These are phyloP conservation scores for Nyctereutes procyonoides DNA, from an alignment of 2,113 vertebrate genomes.

Conservation along the genomic window DNA sequence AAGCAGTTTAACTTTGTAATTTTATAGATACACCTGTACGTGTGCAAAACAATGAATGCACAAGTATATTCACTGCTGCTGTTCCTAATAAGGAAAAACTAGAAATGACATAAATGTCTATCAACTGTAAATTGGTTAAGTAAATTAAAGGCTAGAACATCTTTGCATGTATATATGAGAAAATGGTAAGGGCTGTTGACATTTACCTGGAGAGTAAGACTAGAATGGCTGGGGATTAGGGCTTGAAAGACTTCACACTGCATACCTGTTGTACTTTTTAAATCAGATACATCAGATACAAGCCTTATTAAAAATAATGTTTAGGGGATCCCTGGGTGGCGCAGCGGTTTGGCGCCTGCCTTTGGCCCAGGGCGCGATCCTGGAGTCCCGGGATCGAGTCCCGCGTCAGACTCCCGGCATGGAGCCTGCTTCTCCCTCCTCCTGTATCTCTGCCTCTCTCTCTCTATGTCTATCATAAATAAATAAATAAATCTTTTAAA, in stretches of 20 bases:
- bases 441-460: no score
- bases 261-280: background rate
- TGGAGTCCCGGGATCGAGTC: no score
- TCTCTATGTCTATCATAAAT: no score
- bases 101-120: background rate
- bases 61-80: background rate
- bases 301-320: background rate
- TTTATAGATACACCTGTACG: background rate
- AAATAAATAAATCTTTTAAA: no score
- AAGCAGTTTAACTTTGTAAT: constrained; percentile 19
- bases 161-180: background rate
- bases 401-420: no score
- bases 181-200: background rate
- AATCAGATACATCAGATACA: background rate
- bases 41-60: background rate
- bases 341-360: no score
- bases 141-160: background rate
- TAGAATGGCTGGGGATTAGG: background rate
- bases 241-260: background rate
- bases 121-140: background rate
- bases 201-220: background rate
- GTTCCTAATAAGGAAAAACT: background rate
- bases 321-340: no score
- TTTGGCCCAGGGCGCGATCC: no score
- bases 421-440: no score